A percentile compares a stretch with the other conserved stretches of the same genome.
Conservation (phyloP, 2,113 vertebrate genomes). For the Galeopterus variegatus region DNA sequence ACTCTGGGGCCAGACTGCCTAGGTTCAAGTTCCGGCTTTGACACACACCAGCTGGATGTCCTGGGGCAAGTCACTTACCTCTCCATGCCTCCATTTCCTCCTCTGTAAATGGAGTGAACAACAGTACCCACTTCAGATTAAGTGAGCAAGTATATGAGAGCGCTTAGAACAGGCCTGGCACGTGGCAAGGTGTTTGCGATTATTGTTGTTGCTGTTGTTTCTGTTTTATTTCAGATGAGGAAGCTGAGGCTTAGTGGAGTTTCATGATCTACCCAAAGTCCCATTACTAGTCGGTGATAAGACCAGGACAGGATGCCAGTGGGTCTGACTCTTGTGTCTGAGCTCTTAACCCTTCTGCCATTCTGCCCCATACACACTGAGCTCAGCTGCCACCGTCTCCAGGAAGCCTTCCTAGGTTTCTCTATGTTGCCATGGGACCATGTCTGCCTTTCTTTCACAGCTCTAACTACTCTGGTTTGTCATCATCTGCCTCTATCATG, state of each 20-base stretch:
- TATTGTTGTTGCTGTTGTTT: background rate
- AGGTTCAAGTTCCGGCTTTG: background rate
- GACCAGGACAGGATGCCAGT: background rate
- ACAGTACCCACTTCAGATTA: background rate
- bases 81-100: background rate
- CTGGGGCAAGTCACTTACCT: background rate
- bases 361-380: background rate
- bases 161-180: background rate
- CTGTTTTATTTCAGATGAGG: background rate
- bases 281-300: background rate
- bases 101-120: background rate
- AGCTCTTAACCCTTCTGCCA: background rate
- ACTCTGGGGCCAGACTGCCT: background rate
- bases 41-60: background rate
- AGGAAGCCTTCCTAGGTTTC: constrained; percentile 28
- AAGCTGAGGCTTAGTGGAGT: background rate
- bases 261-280: background rate
- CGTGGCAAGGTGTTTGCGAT: background rate
- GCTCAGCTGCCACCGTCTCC: background rate
- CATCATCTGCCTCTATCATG: background rate
- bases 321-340: background rate
- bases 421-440: background rate
- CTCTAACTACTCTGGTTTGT: background rate
- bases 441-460: background rate
- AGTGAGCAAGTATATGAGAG: too few species aligned